Conservation (phyloP, 2,888 invertebrate species). For the Drosophila diplacantha region DNA sequence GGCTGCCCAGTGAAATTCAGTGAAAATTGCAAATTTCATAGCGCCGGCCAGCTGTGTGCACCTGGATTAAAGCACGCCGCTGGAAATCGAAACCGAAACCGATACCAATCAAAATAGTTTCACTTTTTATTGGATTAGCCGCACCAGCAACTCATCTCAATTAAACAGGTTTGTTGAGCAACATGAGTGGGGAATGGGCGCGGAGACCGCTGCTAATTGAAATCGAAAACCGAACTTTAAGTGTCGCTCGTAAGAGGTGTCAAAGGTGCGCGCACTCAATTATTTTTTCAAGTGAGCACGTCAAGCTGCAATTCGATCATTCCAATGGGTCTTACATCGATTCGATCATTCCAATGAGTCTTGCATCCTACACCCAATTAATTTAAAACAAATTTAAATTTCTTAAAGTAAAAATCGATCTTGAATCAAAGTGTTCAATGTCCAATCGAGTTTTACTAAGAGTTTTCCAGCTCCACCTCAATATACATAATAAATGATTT, state of each 20-base stretch:
- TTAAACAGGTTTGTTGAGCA: conserved; percentile 66
- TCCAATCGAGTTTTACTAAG: too few species aligned
- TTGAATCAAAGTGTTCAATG: too few species aligned
- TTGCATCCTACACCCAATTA: background rate
- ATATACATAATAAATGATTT: too few species aligned
- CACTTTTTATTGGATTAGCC: conserved; percentile 70
- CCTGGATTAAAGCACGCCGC: conserved; percentile 66
- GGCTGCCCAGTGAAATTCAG: conserved; percentile 42
- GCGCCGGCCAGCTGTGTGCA: conserved; percentile 45
- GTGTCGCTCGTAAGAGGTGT: conserved; percentile 44
- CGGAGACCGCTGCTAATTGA: conserved; percentile 27
- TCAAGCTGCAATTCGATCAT: conserved; percentile 7
- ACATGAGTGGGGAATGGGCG: conserved; percentile 9
- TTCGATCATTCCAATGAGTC: conserved; percentile 4
- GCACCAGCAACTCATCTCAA: conserved; percentile 39
- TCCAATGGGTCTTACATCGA: background rate
- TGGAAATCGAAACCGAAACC: conserved; percentile 27
- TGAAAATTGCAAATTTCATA: conserved; percentile 62
- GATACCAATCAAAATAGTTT: conserved; percentile 51
- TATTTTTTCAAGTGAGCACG: background rate
- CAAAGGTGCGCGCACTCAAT: conserved; percentile 24
- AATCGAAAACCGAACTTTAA: conserved; percentile 49
- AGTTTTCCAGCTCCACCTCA: too few species aligned
- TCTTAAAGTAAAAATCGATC: too few species aligned
- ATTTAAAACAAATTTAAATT: background rate